Evolutionary conservation across 2,888 invertebrate genomes (phyloP).

Genomic region (Cremastinae sp.): DNA sequence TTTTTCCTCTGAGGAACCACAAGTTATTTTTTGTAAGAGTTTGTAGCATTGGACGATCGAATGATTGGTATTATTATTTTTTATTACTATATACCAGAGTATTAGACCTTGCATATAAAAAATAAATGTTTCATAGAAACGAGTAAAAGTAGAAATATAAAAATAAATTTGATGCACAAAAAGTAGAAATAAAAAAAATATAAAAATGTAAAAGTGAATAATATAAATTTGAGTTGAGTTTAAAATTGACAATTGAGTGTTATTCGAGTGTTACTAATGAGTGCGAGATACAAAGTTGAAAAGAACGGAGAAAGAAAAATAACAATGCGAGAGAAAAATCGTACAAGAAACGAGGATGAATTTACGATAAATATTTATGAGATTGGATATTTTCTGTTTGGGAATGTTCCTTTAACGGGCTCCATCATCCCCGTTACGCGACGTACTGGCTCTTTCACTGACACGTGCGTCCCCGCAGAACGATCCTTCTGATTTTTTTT

Average conservation of each 20-base stretch:
- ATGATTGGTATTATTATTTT: no score
- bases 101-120: no score
- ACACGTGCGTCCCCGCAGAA: constrained; percentile 8
- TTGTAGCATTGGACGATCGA: constrained; percentile 31
- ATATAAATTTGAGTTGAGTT: no score
- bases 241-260: no score
- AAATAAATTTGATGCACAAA: no score
- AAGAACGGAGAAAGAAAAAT: not conserved
- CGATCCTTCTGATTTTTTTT: constrained; percentile 19
- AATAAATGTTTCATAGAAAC: no score
- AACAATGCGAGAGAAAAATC: constrained; percentile 4
- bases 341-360: not conserved
- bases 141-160: no score
- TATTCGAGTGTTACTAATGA: no score
- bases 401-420: constrained; percentile 12
- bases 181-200: no score
- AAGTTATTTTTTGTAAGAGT: constrained; percentile 27
- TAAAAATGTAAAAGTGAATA: no score
- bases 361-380: constrained; percentile 53
- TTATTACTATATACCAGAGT: no score
- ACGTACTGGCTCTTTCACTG: constrained; percentile 15
- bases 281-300: not conserved
- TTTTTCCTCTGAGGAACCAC: constrained; percentile 7
- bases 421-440: constrained; percentile 10
- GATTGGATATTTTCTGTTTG: constrained; percentile 46